Evolutionary conservation across 2,113 vertebrate species (phyloP), one percentile per base, ranked within the genome.

Genomic region (Brachyhypopomus gauderio): DNA sequence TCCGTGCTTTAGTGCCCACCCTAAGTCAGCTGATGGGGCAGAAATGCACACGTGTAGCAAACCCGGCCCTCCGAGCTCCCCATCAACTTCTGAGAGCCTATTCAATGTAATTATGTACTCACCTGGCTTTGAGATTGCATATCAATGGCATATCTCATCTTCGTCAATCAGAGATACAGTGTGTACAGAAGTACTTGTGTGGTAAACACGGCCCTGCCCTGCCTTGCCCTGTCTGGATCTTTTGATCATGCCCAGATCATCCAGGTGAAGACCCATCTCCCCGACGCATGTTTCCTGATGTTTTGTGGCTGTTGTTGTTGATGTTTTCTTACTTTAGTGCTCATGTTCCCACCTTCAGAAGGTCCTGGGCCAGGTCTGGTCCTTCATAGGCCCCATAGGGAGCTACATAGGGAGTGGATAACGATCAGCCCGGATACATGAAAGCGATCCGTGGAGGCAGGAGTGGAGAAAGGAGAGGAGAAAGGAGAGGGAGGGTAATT

Each of bases 371-470:
- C 55, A n/a, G 77, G 20, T 75, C 27, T 41, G 17, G 19, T 71
- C 67, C 67, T 82, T 75, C 77, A 77, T 80, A 85, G 77, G 30
- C 38, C 60, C 59, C 11, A 64, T 7, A 11, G 76, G 55, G 64
- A 76, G 76, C 7, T 4, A 72, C 30, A 30, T 30, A 73, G 4
- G 27, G 38, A 38, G 64, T 69, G 83, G 92, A 93, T 91, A 90
- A 77, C 45, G 86, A 91, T 92, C 91, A 90, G 88, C 85, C 83
- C 62, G 85, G 89, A 91, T 89, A 83, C 88, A 85, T 85, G 87
- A 90, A 87, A 87, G 86, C 74, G 89, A 90, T 85, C 89, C 89
- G 79, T 89, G 85, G 83, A 76, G 83, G 69, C 76, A 79, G 25
- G 36, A 3, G 58, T 23, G 52, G 73, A 56, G 58, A 36, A 20